A percentile compares a stretch with the other conserved stretches of the same genome.
phyloP scores from a whole-genome alignment of 2,113 vertebrate species.

The Rhinoderma darwinii region DNA sequence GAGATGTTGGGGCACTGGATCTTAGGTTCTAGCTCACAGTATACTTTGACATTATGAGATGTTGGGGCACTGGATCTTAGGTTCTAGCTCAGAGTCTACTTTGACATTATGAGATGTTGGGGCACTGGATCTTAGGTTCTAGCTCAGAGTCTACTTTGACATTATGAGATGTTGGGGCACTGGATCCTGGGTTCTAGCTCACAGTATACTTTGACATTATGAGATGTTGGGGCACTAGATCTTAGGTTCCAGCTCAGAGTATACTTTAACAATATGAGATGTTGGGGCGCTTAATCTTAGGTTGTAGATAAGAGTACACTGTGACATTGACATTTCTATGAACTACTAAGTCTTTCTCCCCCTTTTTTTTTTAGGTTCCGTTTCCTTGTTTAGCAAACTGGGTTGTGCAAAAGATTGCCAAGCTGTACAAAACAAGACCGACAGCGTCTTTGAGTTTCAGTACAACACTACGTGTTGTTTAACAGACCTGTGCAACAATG shows the following conservation, averaged over 20 bases:
- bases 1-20: background rate
- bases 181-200: background rate
- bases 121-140: background rate
- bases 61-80: background rate
- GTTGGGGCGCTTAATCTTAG: too few species aligned
- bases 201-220: background rate
- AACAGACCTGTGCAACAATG: conserved; percentile 30
- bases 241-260: background rate
- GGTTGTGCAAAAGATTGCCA: background rate
- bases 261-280: background rate
- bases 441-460: background rate
- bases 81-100: too few species aligned
- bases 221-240: background rate
- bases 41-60: background rate
- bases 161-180: background rate
- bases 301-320: background rate
- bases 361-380: background rate
- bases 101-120: too few species aligned
- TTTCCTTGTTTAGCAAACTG: conserved; percentile 9
- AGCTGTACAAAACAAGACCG: background rate
- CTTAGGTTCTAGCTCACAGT: background rate
- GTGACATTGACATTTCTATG: background rate
- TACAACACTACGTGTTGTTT: background rate
- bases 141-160: background rate
- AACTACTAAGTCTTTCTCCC: background rate